Base-by-base conservation (phyloP, 2,113 vertebrate species). In the Connochaetes taurinus region DNA sequence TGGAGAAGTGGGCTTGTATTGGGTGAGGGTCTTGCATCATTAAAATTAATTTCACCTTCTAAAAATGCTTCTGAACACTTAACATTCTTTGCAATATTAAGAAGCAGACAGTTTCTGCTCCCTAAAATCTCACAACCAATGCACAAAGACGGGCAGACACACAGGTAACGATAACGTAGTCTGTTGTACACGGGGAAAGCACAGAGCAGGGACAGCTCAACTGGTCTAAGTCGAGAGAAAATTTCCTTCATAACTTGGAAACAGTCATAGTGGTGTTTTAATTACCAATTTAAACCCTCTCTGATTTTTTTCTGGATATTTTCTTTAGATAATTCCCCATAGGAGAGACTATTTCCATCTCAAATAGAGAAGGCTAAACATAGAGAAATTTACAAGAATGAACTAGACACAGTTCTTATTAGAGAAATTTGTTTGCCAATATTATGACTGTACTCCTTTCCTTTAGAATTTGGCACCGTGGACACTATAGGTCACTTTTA, bases 101-200 rank as follows among this genome's bases (percentile, higher is more conserved):
- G 55, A 87, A 86, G 33, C 1, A 55, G 12, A 74, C 1, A 19
- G 8, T 3, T 2, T 3, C 16, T 88, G 3, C 12, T 16, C 27
- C 27, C 2, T 40, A 40, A 71, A 27, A 64, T 71, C 10, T 47
- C 50, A 71, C 1, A 81, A 11, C 17, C 10, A 81, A 40, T 1
- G 6, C 6, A 36, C 52, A 33, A 43, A 71, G 0, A 23, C 29
- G 2, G 11, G 29, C 7, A 27, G 19, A 17, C 25, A 13, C 19
- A 19, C 2, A 81, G n/a, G 29, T 81, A 15, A 47, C 36, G 80
- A 71, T 16, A 25, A 29, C 23, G n/a, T 3, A n/a, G 8, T 62
- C 2, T 21, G 25, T 5, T 60, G 6, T 14, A 43, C 19, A 74
- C 0, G 0, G 31, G 2, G 58, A 16, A n/a, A 5, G 36, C 6